These are phyloP conservation scores for Lasioglossum figueresi DNA, from an alignment of 2,888 invertebrate genomes.

Conservation along the genomic window DNA sequence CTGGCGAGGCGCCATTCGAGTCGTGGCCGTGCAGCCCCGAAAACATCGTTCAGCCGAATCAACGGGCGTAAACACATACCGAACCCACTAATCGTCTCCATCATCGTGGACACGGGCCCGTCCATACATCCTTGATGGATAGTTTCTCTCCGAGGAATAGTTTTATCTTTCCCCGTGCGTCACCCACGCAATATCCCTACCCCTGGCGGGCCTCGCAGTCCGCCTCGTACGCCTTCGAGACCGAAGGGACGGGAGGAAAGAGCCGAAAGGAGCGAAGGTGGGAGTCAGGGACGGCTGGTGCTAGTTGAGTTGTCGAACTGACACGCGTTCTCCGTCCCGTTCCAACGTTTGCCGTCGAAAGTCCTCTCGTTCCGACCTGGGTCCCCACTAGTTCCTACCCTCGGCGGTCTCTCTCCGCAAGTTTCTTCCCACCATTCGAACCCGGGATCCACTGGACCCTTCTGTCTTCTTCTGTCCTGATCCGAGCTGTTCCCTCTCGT, in stretches of 20 bases:
- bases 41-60: background rate
- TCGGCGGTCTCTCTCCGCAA: constrained; percentile 45
- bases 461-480: constrained; percentile 42
- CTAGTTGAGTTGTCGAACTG: constrained; percentile 84
- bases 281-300: constrained; percentile 80
- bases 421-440: constrained; percentile 65
- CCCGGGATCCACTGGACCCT: constrained; percentile 53
- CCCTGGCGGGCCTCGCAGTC: constrained; percentile 25
- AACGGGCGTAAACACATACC: constrained; percentile 11
- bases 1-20: background rate
- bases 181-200: constrained; percentile 58
- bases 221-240: constrained; percentile 54
- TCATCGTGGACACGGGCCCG: constrained; percentile 40
- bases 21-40: background rate
- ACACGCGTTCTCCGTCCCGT: constrained; percentile 80
- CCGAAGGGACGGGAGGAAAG: constrained; percentile 49
- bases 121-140: constrained; percentile 49
- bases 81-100: constrained; percentile 51
- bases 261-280: constrained; percentile 67
- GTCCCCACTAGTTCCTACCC: constrained; percentile 46
- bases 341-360: constrained; percentile 25
- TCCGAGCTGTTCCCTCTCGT: constrained; percentile 41
- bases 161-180: constrained; percentile 29
- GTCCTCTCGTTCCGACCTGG: constrained; percentile 60
- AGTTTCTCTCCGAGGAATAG: constrained; percentile 49